These are phyloP conservation scores for Molossus molossus DNA, from an alignment of 2,797 vertebrate species.

Conservation along the genomic window DNA sequence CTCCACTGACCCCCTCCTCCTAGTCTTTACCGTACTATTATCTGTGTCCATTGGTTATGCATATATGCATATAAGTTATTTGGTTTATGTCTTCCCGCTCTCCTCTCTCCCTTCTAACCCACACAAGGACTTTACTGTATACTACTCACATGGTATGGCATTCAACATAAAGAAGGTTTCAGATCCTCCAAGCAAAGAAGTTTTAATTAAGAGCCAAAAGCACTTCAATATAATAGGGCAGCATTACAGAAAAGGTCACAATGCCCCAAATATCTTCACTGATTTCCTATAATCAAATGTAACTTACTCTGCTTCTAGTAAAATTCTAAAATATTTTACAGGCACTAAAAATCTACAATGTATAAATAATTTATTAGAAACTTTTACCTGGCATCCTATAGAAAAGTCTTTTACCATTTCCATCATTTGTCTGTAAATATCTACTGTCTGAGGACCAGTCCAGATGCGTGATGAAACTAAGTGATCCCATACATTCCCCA, in stretches of 20 bases:
- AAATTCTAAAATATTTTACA: conserved; percentile 62
- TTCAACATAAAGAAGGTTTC: conserved; percentile 30
- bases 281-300: conserved; percentile 51
- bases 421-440: conserved; percentile 98
- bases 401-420: conserved; percentile 96
- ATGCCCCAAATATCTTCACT: background rate
- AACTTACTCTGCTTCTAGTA: conserved; percentile 2
- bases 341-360: conserved; percentile 7
- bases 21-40: too few relatives aligned
- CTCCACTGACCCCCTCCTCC: too few relatives aligned
- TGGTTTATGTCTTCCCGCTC: too few relatives aligned
- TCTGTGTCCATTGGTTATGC: too few relatives aligned
- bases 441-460: conserved; percentile 99
- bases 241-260: conserved; percentile 19
- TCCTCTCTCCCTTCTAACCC: background rate
- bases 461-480: conserved; percentile 98
- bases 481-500: conserved; percentile 96
- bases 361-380: conserved; percentile 59
- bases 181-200: conserved; percentile 31
- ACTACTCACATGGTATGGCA: background rate
- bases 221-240: conserved; percentile 16
- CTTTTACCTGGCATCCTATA: conserved; percentile 98
- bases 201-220: conserved; percentile 63
- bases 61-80: too few relatives aligned
- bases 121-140: conserved; percentile 20